Evolutionary conservation across 2,113 vertebrate species (phyloP), one percentile per base, ranked within the genome.

Genomic region (Ctenomys sociabilis): DNA sequence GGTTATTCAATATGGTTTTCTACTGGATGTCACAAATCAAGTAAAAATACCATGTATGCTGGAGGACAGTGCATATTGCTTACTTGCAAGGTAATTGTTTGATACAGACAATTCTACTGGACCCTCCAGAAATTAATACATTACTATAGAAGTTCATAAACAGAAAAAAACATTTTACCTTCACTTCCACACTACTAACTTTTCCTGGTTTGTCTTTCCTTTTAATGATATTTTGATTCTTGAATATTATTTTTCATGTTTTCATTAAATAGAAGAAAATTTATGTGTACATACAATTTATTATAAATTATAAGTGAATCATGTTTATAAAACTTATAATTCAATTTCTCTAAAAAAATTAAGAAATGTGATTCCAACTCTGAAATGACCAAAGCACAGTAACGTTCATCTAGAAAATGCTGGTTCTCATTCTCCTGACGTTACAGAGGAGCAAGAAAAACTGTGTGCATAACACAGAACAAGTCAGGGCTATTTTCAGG

Each of bases 1-100:
- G 0, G 98, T 99, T 70, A 99, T 99, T 87, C 99, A 99, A 97
- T 99, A 99, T 96, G 98, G 99, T 91, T 99, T 99, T 96, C 99
- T 99, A 0, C 84, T 98, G 98, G 98, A 99, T 57, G 98, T 78
- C 21, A 96, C 99, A 99, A 99, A 99, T 96, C 99, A 99, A 3
- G 98, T 99, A 19, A 99, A 99, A 95, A 98, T 98, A 21, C n/a
- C n/a, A 99, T 99, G 98, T 98, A 99, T 88, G 98, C 98, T 13
- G 99, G 99, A 35, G 98, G 99, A 22, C 98, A 0, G 98, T 99
- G 77, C 99, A 99, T 98, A 99, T 98, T 84, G 97, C 98, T 0
- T 96, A 99, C 98, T 98, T 98, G 14, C 98, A 99, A 0, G 98
- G 98, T 2, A 99, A 98, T 22, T 97, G 99, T 49, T 98, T 98